Percentiles rank a stretch among this genome's conserved stretches.
Conservation (phyloP, 1,140 invertebrate genomes). For the Apis dorsata region DNA sequence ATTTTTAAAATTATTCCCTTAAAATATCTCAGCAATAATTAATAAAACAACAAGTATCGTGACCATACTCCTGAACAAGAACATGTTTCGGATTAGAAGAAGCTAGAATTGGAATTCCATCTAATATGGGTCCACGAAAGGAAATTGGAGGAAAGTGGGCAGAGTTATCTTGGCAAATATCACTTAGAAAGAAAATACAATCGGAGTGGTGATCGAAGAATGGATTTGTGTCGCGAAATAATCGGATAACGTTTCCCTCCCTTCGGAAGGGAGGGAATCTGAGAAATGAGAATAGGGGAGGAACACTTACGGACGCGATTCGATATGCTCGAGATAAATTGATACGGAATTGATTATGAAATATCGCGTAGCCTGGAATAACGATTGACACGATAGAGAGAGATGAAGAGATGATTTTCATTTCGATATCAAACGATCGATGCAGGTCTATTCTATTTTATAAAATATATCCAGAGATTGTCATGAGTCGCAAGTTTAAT, state of each 20-base stretch:
- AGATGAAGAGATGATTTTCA: too few relatives aligned
- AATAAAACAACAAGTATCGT: too few relatives aligned
- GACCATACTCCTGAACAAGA: too few relatives aligned
- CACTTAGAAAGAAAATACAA: conserved; percentile 56
- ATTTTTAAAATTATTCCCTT: too few relatives aligned
- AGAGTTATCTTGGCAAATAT: conserved; percentile 63
- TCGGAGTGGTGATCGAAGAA: conserved; percentile 57
- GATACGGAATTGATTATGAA: conserved; percentile 63
- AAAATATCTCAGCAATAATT: too few relatives aligned
- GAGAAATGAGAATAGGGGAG: conserved; percentile 45
- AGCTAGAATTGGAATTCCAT: too few relatives aligned
- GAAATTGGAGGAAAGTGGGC: conserved; percentile 58
- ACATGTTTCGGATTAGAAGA: too few relatives aligned
- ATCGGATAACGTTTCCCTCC: conserved; percentile 62
- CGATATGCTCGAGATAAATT: conserved; percentile 67
- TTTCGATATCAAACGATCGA: too few relatives aligned
- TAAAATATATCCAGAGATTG: too few relatives aligned
- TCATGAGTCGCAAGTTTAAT: too few relatives aligned
- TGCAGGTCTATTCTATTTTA: too few relatives aligned
- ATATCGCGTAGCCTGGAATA: not conserved
- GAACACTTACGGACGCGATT: conserved; percentile 54
- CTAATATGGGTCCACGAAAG: not conserved
- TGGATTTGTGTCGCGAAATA: conserved; percentile 59
- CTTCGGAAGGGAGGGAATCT: conserved; percentile 15
- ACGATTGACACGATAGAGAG: not conserved